phyloP scores from a whole-genome alignment of 30 jellyfish, hydroid and myxozoan species.

The Hydractinia symbiolongicarpus region DNA sequence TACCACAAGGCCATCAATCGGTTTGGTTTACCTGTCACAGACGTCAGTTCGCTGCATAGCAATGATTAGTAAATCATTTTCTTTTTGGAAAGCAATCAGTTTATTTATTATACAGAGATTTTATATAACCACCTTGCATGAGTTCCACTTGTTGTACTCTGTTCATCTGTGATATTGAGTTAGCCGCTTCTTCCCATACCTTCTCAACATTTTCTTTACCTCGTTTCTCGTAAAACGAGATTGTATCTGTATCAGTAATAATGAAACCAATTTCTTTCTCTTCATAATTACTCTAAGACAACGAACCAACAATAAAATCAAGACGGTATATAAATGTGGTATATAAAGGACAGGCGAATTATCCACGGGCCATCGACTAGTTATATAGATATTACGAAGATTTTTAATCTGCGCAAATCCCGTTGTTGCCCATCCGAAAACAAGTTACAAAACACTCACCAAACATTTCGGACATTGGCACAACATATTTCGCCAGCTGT shows the following conservation, averaged over 20 bases:
- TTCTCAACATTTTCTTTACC: slow-evolving; percentile 47
- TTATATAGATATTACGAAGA: too few species aligned
- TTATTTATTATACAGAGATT: too few species aligned
- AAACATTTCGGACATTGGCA: slow-evolving; percentile 68
- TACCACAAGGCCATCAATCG: too few species aligned
- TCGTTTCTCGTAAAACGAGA: slow-evolving; percentile 57
- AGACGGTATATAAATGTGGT: too few species aligned
- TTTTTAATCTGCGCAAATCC: too few species aligned
- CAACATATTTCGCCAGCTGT: slow-evolving; percentile 67
- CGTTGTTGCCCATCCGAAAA: not conserved
- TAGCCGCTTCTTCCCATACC: slow-evolving; percentile 54
- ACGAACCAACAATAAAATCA: not conserved
- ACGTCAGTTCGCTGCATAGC: too few species aligned
- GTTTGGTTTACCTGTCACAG: too few species aligned
- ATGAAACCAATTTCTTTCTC: slow-evolving; percentile 41
- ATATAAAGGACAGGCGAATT: too few species aligned
- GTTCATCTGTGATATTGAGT: slow-evolving; percentile 58
- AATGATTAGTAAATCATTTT: too few species aligned
- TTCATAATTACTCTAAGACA: slow-evolving; percentile 35
- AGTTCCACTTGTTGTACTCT: slow-evolving; percentile 82
- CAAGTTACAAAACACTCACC: slow-evolving; percentile 31
- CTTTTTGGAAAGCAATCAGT: too few species aligned
- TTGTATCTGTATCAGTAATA: slow-evolving; percentile 59
- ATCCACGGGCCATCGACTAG: too few species aligned
- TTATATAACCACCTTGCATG: slow-evolving; percentile 42